Evolutionary conservation across 1,140 invertebrate genomes (phyloP), one percentile per base, ranked within the genome.

Genomic region (Atopsyche davidsoni): DNA sequence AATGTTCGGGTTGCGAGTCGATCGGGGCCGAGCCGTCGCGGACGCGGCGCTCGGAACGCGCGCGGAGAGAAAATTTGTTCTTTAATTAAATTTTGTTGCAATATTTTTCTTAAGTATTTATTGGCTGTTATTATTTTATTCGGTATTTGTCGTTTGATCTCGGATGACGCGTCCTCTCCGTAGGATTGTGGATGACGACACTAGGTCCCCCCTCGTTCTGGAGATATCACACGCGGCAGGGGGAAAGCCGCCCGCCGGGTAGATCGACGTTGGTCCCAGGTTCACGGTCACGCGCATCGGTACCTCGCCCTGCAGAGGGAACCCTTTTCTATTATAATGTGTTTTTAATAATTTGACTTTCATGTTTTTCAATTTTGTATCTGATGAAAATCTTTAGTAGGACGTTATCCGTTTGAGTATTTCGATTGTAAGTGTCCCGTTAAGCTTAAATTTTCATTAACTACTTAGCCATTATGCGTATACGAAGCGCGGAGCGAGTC

Each of bases 321-420:
- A 62, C 65, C 64, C 59, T 62, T 63, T 60, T 64, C 63, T 64
- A 67, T 71, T 71, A 70, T 71, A 67, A 68, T 70, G 66, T 72
- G 67, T 75, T 70, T 74, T 73, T 61, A 72, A 70, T 59, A 44
- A 57, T 59, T 72, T 73, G 68, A 72, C 70, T 72, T 72, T 71
- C 68, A 70, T 67, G 68, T 72, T 73, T 74, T 72, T 67, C 65
- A 72, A 71, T 73, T 72, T 72, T 74, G 67, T 70, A 65, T 67
- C 71, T 66, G 68, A 53, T 70, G 67, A 71, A 73, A 72, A 71
- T 70, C 63, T 73, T 71, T 70, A 73, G 69, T 73, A 72, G 71
- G 69, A 73, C 67, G 70, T 72, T 73, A 72, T 72, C 70, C 70
- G 71, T 72, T 73, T 51, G 47, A 51, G 43, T 55, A 69, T 72